Evolutionary conservation across 2,888 invertebrate genomes (phyloP).

Genomic region (Coenonympha glycerion): DNA sequence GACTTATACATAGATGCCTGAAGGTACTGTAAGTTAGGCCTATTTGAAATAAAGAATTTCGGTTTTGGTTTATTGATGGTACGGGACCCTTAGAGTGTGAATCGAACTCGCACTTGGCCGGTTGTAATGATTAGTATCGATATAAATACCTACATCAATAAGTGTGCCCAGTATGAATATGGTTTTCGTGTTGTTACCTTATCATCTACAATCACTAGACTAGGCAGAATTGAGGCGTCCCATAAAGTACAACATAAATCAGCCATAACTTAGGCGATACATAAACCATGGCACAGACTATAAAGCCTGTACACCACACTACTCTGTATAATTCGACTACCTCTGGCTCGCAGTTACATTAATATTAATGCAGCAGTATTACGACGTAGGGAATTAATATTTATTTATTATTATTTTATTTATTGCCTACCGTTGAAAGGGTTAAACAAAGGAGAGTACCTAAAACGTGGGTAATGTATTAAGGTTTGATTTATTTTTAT

Average conservation of each 20-base stretch:
- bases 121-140: too few species aligned
- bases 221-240: conserved; percentile 18
- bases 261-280: conserved; percentile 29
- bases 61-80: too few species aligned
- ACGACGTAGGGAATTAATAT: conserved; percentile 29
- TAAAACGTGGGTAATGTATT: neutral
- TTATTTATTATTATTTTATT: conserved; percentile 20
- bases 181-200: too few species aligned
- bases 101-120: too few species aligned
- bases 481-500: conserved; percentile 2
- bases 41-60: too few species aligned
- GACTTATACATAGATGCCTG: too few species aligned
- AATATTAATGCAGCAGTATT: conserved; percentile 39
- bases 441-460: conserved; percentile 14
- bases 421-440: conserved; percentile 9
- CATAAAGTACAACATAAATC: conserved; percentile 22
- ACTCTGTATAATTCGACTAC: conserved; percentile 30
- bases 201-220: neutral
- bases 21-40: too few species aligned
- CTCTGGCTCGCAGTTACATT: conserved; percentile 32
- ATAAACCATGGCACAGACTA: conserved; percentile 9
- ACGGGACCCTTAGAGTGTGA: too few species aligned
- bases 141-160: too few species aligned
- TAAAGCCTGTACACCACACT: neutral
- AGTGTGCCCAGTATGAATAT: too few species aligned